Evolutionary conservation across 2,113 vertebrate species (phyloP).

Genomic region (Vicugna pacos): DNA sequence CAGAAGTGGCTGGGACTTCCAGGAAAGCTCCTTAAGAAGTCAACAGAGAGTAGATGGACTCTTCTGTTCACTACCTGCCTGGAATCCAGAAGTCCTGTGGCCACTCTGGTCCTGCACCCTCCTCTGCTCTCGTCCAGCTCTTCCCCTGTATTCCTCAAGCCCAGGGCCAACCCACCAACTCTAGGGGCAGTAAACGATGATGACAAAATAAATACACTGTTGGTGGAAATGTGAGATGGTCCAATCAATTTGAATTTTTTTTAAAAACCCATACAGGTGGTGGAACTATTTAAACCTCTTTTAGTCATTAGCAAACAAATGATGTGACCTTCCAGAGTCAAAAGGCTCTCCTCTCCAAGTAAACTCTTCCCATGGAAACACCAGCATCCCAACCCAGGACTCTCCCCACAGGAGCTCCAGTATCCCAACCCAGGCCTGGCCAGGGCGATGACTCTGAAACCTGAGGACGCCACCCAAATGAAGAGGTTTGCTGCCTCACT

Average conservation of each 20-base stretch:
- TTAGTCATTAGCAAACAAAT: fast-evolving
- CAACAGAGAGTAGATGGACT: fast-evolving
- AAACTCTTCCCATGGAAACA: not conserved
- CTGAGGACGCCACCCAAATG: not conserved
- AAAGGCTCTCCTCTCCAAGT: not conserved
- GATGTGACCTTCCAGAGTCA: not conserved
- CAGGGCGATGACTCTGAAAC: not conserved
- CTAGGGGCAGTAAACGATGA: not conserved
- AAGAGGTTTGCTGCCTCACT: constrained; percentile 66
- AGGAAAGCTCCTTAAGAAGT: not conserved
- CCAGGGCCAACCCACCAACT: not conserved
- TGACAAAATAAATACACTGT: not conserved
- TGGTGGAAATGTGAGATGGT: too few species aligned
- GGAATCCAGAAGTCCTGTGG: fast-evolving
- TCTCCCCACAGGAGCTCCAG: not conserved
- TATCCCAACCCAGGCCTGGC: not conserved
- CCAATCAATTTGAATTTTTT: not conserved
- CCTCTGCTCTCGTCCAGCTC: not conserved
- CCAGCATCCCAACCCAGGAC: fast-evolving
- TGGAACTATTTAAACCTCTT: not conserved
- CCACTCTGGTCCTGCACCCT: not conserved
- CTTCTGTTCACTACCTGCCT: not conserved
- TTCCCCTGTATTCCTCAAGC: not conserved
- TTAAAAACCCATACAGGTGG: not conserved
- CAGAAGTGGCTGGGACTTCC: not conserved